These are phyloP conservation scores for Trinorchestia longiramus DNA, from an alignment of 1,140 invertebrate species.

Conservation along the genomic window DNA sequence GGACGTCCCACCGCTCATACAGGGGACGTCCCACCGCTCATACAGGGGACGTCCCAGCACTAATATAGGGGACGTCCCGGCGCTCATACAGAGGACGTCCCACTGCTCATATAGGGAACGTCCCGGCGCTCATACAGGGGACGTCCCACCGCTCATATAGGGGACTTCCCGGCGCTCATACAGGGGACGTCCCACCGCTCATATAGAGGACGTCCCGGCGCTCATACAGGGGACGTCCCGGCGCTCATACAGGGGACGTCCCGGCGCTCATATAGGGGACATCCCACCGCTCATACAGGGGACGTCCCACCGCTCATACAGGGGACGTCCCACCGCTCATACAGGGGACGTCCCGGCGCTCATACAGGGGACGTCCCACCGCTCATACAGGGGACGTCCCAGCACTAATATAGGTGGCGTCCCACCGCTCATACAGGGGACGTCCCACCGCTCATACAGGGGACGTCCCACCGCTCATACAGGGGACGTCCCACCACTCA, in stretches of 20 bases:
- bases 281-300: not conserved
- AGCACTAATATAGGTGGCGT: not conserved
- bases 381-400: not conserved
- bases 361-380: not conserved
- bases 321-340: not conserved
- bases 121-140: not conserved
- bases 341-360: not conserved
- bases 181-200: not conserved
- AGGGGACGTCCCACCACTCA: not conserved
- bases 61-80: not conserved
- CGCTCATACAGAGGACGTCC: not conserved
- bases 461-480: not conserved
- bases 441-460: not conserved
- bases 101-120: not conserved
- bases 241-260: not conserved
- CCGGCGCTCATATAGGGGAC: not conserved
- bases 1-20: not conserved
- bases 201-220: not conserved
- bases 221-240: not conserved
- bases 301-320: not conserved
- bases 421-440: not conserved
- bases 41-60: not conserved
- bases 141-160: not conserved
- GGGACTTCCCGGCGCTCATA: not conserved
- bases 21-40: not conserved